phyloP scores from a whole-genome alignment of 2,888 invertebrate genomes.

The Deilephila elpenor region DNA sequence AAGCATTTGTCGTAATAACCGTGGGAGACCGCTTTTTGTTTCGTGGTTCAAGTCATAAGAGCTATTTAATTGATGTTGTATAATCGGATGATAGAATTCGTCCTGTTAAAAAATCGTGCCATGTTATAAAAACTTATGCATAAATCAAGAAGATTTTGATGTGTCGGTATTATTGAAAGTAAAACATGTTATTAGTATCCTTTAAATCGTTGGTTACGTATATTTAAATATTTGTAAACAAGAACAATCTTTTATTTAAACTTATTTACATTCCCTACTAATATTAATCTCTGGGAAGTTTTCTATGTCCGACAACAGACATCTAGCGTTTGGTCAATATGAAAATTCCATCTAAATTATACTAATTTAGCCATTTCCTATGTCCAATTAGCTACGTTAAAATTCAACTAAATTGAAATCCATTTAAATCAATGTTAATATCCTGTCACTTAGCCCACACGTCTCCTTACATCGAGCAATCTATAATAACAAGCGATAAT shows the following conservation, averaged over 20 bases:
- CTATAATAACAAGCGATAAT: conserved; percentile 69
- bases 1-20: conserved; percentile 75
- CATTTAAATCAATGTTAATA: background rate
- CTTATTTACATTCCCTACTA: too few species aligned
- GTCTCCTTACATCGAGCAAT: conserved; percentile 59
- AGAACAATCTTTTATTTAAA: too few species aligned
- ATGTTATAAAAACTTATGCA: background rate
- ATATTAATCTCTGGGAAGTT: too few species aligned
- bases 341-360: too few species aligned
- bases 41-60: conserved; percentile 46
- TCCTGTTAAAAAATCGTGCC: background rate
- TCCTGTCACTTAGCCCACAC: conserved; percentile 48
- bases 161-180: background rate
- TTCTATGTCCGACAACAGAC: too few species aligned
- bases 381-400: too few species aligned
- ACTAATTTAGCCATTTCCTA: too few species aligned
- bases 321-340: too few species aligned
- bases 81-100: background rate
- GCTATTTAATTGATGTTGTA: conserved; percentile 36
- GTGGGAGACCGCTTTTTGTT: conserved; percentile 72
- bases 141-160: background rate
- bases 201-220: too few species aligned
- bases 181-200: too few species aligned
- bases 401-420: background rate
- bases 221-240: too few species aligned